Evolutionary conservation across 2,888 invertebrate species (phyloP), one percentile per base, ranked within the genome.

Genomic region (Drosophila falleni): DNA sequence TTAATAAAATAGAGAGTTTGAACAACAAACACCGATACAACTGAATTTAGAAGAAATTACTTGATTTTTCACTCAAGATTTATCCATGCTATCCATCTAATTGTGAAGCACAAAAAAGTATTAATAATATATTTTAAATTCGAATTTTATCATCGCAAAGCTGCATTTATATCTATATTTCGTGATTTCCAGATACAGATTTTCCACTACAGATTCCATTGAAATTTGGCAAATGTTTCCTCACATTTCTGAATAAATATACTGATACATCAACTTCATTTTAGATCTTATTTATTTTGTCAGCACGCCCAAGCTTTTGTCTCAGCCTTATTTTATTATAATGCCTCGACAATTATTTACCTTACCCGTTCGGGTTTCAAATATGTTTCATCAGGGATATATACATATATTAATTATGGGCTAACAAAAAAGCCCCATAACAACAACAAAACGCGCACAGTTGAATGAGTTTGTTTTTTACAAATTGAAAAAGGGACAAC

Each of bases 361-460:
- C 81, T 79, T 84, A 74, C 60, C 69, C 81, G 42, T 50, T 73
- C 73, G 61, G 26, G 29, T 62, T 68, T 51, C 64, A 77, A 81
- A 87, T 81, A 85, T 77, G 74, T 85, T 74, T 65, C 59, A 70
- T 71, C 66, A 78, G 64, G 46, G 42, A 76, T 58, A 68, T 65
- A 76, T 80, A 75, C 70, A 72, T 78, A 77, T 87, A 84, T 87
- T 87, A 84, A 84, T 85, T 84, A 82, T 75, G 67, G 73, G 53
- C 62, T 62, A 70, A 42, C 58, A 63, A 49, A 47, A 58, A 54
- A 41, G 51, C 37, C 42, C 58, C 71, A 54, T 55, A 65, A 73
- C 65, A 68, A 65, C 44, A 71, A 66, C 56, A 53, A 78, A 78
- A 68, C 41, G 23, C 56, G 66, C 67, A 87, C 86, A 78, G 86